Conservation (phyloP, 2,888 invertebrate genomes). For the Mongoloraphidia duomilia region DNA sequence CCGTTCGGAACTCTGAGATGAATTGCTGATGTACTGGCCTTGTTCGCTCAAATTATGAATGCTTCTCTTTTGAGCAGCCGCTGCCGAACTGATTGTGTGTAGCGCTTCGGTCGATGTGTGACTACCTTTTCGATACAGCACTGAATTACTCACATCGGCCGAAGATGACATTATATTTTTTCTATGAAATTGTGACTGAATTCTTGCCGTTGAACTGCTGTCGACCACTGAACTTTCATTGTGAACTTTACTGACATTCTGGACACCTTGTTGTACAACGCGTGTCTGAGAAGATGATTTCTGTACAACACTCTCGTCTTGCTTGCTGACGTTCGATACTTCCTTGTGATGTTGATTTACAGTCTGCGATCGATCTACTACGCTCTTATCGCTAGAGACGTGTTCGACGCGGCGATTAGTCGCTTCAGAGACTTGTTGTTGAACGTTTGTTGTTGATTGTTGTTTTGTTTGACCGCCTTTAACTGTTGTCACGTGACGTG, state of each 20-base stretch:
- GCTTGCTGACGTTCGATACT: slow-evolving; percentile 7
- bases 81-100: slow-evolving; percentile 57
- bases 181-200: slow-evolving; percentile 44
- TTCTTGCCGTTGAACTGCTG: neutral
- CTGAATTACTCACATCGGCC: slow-evolving; percentile 59
- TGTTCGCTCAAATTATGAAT: slow-evolving; percentile 65
- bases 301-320: slow-evolving; percentile 21
- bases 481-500: slow-evolving; percentile 32
- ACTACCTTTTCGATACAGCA: slow-evolving; percentile 60
- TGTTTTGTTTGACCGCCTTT: slow-evolving; percentile 18
- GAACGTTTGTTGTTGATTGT: slow-evolving; percentile 4
- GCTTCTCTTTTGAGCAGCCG: slow-evolving; percentile 66
- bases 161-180: slow-evolving; percentile 61
- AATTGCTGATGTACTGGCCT: slow-evolving; percentile 50
- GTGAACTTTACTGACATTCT: neutral
- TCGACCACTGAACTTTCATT: no score
- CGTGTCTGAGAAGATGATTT: slow-evolving; percentile 27
- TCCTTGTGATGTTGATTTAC: slow-evolving; percentile 18
- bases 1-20: slow-evolving; percentile 52
- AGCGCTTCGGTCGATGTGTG: slow-evolving; percentile 55
- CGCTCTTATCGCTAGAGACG: slow-evolving; percentile 2
- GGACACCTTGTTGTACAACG: neutral
- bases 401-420: neutral
- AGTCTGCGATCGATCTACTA: neutral
- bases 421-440: slow-evolving; percentile 7